Evolutionary conservation across 2,888 invertebrate species (phyloP).

Genomic region (Mythimna ferrago): DNA sequence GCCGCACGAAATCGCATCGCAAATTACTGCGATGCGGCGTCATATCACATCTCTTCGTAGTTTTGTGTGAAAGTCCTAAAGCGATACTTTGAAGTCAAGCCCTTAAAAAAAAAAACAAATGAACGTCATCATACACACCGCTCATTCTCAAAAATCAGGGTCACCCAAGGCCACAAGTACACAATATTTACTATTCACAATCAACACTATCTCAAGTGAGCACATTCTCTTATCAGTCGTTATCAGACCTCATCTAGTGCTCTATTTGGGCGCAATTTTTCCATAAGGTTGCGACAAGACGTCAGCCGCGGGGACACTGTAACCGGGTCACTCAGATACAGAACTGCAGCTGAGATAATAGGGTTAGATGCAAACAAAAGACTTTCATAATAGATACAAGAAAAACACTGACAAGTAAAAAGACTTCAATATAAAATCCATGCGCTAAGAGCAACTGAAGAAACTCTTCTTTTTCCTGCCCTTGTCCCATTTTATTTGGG

Average conservation of each 20-base stretch:
- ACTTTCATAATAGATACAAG: not conserved
- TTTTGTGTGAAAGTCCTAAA: too few relatives aligned
- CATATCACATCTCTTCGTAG: too few relatives aligned
- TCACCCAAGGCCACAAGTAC: constrained; percentile 13
- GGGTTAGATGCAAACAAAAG: constrained; percentile 4
- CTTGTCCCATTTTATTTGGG: too few relatives aligned
- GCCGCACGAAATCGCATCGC: too few relatives aligned
- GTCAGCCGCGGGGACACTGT: constrained; percentile 28
- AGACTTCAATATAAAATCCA: not conserved
- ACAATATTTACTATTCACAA: constrained; percentile 33
- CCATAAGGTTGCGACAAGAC: constrained; percentile 42
- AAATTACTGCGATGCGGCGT: too few relatives aligned
- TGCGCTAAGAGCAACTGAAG: too few relatives aligned
- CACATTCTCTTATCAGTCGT: constrained; percentile 44
- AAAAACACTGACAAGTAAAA: not conserved
- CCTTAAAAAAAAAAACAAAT: constrained; percentile 6
- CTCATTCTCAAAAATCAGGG: constrained; percentile 15
- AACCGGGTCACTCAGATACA: constrained; percentile 49
- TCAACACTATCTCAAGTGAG: constrained; percentile 23
- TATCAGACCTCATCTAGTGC: constrained; percentile 56
- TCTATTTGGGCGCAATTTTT: constrained; percentile 37
- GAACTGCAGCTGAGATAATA: constrained; percentile 29
- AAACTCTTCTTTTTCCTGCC: too few relatives aligned
- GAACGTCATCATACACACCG: not conserved
- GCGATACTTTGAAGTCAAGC: too few relatives aligned